Evolutionary conservation across 2,797 vertebrate species (phyloP), one percentile per base, ranked within the genome.

Genomic region (Malurus splendens): DNA sequence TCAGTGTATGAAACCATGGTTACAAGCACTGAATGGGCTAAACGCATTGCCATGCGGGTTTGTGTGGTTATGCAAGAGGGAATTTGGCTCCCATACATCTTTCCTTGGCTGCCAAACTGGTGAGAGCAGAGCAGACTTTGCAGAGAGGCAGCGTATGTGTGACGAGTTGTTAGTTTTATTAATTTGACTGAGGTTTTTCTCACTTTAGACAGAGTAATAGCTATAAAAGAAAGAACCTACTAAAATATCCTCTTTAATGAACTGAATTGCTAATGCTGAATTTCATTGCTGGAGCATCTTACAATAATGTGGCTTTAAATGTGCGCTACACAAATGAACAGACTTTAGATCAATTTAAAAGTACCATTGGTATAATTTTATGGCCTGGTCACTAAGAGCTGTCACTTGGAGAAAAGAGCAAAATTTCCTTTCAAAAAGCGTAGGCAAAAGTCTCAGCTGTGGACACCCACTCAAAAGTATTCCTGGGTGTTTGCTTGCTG

Each of bases 161-260:
- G 88, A 85, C 3, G 45, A 92, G 88, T 85, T 92, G 86, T 90
- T 94, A 91, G 81, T 71, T 88, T 88, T 91, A 94, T 91, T 94
- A 90, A 93, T 93, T 82, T 91, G 62, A 92, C 92, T 79, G 86
- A 86, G 64, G 73, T 65, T 94, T 90, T 90, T 87, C 91, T 94
- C 79, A 70, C 76, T 78, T 86, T 70, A 70, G 85, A 52, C 71
- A 73, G 67, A 47, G 76, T 78, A 92, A 92, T 93, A 84, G 77
- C 91, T 93, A 84, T 93, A 79, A 93, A 90, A 93, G 90, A 86
- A 82, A 83, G 59, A 93, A 83, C 48, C 80, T 77, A 64, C 90
- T 92, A 79, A 92, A 94, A 91, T 83, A 92, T 19, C 76, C 50
- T 87, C 93, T 89, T 90, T 94, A 95, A 95, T 94, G 92, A 92